Conservation (phyloP, 2,113 vertebrate genomes). For the Xenopus borealis region DNA sequence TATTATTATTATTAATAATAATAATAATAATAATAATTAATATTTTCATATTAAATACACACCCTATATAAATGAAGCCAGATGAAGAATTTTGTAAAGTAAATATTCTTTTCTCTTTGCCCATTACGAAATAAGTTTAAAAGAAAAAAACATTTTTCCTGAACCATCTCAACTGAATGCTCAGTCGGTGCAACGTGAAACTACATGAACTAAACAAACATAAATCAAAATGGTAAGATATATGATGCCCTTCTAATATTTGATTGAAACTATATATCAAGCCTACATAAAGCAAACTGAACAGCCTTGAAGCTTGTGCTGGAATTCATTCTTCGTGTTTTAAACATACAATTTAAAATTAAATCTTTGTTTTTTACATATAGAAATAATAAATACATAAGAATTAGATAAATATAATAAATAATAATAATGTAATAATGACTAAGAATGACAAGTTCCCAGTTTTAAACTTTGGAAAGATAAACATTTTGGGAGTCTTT, state of each 20-base stretch:
- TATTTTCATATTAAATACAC: too few species aligned
- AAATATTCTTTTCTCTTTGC: too few species aligned
- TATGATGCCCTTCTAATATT: slow-evolving; percentile 39
- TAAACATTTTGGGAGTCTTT: neutral
- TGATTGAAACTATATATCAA: slow-evolving; percentile 38
- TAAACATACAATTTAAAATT: slow-evolving; percentile 15
- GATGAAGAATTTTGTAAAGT: too few species aligned
- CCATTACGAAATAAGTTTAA: too few species aligned
- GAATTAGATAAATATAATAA: neutral
- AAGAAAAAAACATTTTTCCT: neutral
- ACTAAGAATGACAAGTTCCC: neutral
- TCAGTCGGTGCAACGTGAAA: slow-evolving; percentile 23
- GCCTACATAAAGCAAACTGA: slow-evolving; percentile 30
- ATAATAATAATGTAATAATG: neutral
- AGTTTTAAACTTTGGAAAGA: neutral
- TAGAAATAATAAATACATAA: neutral
- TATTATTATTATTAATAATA: too few species aligned
- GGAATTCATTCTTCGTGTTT: slow-evolving; percentile 17
- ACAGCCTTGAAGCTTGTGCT: slow-evolving; percentile 26
- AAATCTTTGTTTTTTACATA: slow-evolving; percentile 27
- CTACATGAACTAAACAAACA: slow-evolving; percentile 37
- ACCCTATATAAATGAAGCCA: too few species aligned
- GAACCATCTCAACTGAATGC: slow-evolving; percentile 8
- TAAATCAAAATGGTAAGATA: slow-evolving; percentile 38
- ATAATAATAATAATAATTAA: too few species aligned